Evolutionary conservation across 2,797 vertebrate genomes (phyloP).

Genomic region (Clarias platycephalus): DNA sequence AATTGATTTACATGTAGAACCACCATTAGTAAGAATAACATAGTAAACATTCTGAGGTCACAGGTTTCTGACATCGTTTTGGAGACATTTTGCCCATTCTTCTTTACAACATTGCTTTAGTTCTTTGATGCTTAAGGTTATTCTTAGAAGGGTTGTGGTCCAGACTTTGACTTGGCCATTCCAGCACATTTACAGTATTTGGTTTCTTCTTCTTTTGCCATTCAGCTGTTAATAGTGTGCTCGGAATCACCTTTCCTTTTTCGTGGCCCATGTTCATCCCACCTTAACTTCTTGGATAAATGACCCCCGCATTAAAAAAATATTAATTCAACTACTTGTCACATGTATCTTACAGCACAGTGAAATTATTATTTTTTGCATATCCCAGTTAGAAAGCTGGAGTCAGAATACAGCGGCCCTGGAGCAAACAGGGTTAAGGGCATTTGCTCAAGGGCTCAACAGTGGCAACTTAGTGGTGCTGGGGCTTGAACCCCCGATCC

Average conservation of each 20-base stretch:
- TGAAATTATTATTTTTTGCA: rapidly evolving
- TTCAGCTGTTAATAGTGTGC: background rate
- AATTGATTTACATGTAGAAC: no score
- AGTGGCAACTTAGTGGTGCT: no score
- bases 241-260: background rate
- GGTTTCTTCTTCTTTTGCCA: background rate
- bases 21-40: no score
- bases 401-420: no score
- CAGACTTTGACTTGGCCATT: background rate
- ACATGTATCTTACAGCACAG: no score
- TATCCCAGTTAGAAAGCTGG: no score
- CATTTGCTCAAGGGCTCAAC: no score
- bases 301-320: background rate
- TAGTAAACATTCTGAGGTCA: no score
- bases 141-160: background rate
- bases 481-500: no score
- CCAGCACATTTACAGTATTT: background rate
- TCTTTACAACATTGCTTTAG: background rate
- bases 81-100: no score
- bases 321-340: no score
- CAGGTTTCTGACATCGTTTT: background rate
- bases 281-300: background rate
- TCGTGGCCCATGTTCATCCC: background rate
- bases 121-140: background rate
- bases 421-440: no score